Percentiles rank a stretch among this genome's conserved stretches.
These are phyloP conservation scores for Hermetia illucens DNA, from an alignment of 1,140 invertebrate species.

Conservation along the genomic window DNA sequence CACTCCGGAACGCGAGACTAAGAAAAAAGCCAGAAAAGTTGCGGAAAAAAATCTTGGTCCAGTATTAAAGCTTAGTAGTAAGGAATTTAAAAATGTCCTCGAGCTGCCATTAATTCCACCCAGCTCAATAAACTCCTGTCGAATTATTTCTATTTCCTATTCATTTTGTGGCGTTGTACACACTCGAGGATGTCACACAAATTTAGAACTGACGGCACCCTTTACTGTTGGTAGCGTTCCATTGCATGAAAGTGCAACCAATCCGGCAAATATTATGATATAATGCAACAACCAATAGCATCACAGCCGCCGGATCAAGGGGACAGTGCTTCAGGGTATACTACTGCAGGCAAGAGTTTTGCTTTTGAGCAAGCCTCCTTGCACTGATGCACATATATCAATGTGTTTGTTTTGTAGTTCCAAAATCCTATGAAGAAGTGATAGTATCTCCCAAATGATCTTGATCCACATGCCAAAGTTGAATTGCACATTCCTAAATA, in stretches of 20 bases:
- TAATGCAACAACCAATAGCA: too few species aligned
- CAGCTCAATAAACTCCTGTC: slow-evolving; percentile 47
- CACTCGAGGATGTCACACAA: slow-evolving; percentile 21
- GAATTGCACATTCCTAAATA: too few species aligned
- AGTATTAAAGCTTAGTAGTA: slow-evolving; percentile 28
- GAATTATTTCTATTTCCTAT: slow-evolving; percentile 49
- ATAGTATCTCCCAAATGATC: too few species aligned
- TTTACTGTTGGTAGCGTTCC: slow-evolving; percentile 38
- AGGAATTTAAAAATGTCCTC: slow-evolving; percentile 16
- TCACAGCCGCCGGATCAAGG: too few species aligned
- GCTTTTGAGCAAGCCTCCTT: too few species aligned
- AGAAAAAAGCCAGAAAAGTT: slow-evolving; percentile 34
- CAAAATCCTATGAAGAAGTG: too few species aligned
- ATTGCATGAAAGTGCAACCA: neutral
- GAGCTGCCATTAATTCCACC: slow-evolving; percentile 46
- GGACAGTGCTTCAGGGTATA: too few species aligned
- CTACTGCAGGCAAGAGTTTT: too few species aligned
- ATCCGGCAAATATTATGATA: too few species aligned
- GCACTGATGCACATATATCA: too few species aligned
- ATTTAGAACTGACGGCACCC: slow-evolving; percentile 26
- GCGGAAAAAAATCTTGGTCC: slow-evolving; percentile 32
- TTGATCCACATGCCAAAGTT: too few species aligned
- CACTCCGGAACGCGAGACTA: slow-evolving; percentile 34
- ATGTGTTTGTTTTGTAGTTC: too few species aligned
- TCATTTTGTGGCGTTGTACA: slow-evolving; percentile 36